Evolutionary conservation across 2,888 invertebrate species (phyloP), one percentile per base, ranked within the genome.

Genomic region (Leuctra nigra): DNA sequence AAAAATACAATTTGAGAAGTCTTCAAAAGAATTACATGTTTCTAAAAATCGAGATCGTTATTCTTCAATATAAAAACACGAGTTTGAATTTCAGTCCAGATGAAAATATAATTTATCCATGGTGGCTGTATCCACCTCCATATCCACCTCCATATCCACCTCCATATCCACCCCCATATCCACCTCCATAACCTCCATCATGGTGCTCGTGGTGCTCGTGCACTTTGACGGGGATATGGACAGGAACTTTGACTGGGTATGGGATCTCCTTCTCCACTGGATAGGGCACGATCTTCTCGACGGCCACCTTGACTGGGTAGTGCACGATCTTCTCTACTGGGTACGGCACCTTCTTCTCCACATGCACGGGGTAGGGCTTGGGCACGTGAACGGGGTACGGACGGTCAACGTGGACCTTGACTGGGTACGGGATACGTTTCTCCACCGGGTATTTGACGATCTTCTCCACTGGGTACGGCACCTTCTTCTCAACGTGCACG

Each of bases 371-470:
- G 48, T 54, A 54, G 20, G 53, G 55, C 54, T 61, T 61, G 46
- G 57, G 55, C 11, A 61, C 56, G 25, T 53, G 53, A 2, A 84
- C 83, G 50, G 58, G 55, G 22, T 48, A 47, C 2, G 58, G 58
- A 9, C 58, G 63, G 18, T 54, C 54, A 35, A 58, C 58, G 20
- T 85, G 85, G 2, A 86, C 84, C 11, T 38, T 35, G 14, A 35
- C 20, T 69, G 81, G 61, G 50, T 61, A 61, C 18, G 60, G 58
- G 4, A 59, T 47, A 2, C 72, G 82, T 79, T 73, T 79, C 68
- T 83, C 83, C 1, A 83, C 83, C 13, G 82, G 80, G 67, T 80
- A 80, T 1, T 81, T 83, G 38, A 84, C 76, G 35, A 81, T 75
- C 47, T 58, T 56, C 55, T 61, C 4, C 63, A 66, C 54, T 57